phyloP scores from a whole-genome alignment of 1,140 invertebrate genomes.

The Bombus sibiricus region DNA sequence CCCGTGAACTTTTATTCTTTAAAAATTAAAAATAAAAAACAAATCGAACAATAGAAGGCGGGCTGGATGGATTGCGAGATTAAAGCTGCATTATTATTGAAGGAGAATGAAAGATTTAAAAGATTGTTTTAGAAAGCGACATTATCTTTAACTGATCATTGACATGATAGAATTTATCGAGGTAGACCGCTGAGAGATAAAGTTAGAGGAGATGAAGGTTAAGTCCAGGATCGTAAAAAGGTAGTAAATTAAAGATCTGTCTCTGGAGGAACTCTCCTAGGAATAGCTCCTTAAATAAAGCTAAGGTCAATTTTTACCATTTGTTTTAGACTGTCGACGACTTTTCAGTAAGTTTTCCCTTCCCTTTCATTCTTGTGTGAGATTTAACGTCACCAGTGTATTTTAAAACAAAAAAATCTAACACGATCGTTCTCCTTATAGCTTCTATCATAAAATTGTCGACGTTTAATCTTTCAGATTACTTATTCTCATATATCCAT shows the following conservation, averaged over 20 bases:
- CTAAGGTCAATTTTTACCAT: background rate
- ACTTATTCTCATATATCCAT: no score
- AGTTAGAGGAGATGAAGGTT: background rate
- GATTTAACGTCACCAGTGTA: background rate
- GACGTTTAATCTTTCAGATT: no score
- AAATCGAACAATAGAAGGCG: no score
- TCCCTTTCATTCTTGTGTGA: no score
- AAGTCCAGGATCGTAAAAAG: background rate
- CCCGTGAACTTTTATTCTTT: background rate
- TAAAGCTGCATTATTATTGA: no score
- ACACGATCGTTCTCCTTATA: no score
- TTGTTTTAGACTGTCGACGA: background rate
- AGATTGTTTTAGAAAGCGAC: background rate
- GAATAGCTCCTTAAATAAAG: background rate
- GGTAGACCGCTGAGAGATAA: background rate
- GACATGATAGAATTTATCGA: background rate
- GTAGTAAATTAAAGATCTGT: slow-evolving; percentile 27
- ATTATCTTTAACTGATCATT: background rate
- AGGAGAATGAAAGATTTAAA: background rate
- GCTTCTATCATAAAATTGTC: no score
- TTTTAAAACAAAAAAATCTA: no score
- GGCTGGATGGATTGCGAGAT: background rate
- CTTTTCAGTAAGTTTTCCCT: background rate
- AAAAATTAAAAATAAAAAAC: background rate
- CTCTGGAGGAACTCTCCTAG: background rate